Evolutionary conservation across 2,113 vertebrate species (phyloP).

Genomic region (Bombycilla garrulus): DNA sequence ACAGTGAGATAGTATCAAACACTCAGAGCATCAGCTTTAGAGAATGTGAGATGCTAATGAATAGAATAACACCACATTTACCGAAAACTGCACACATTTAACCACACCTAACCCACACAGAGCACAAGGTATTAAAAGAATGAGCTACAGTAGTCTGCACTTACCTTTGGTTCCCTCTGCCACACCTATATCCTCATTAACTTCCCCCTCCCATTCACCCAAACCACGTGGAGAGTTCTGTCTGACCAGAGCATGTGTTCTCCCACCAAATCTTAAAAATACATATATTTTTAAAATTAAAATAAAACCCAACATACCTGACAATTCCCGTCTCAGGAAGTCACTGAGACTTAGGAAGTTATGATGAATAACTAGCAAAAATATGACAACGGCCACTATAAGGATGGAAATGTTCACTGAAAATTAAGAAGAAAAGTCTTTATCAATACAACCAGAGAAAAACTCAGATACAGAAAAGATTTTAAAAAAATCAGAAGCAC

Average conservation of each 20-base stretch:
- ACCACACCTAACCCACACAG: background rate
- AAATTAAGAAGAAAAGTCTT: conserved; percentile 39
- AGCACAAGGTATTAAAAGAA: background rate
- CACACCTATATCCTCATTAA: background rate
- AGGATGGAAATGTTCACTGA: conserved; percentile 90
- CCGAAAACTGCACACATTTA: background rate
- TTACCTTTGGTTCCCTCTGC: background rate
- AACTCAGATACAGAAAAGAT: background rate
- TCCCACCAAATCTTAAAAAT: background rate
- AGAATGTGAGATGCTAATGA: background rate
- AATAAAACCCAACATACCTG: conserved; percentile 72
- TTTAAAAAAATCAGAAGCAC: background rate
- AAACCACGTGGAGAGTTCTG: background rate
- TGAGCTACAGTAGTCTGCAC: background rate
- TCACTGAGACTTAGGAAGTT: conserved; percentile 91
- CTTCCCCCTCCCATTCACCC: background rate
- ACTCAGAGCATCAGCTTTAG: background rate
- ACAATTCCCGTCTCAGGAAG: conserved; percentile 83
- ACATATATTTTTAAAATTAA: background rate
- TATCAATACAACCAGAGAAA: background rate
- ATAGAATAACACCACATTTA: background rate
- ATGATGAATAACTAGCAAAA: conserved; percentile 89
- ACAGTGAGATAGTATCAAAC: background rate
- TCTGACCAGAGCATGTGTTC: background rate
- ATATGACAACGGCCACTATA: conserved; percentile 82